Conservation (phyloP, 1,140 invertebrate genomes). For the Littorina saxatilis region DNA sequence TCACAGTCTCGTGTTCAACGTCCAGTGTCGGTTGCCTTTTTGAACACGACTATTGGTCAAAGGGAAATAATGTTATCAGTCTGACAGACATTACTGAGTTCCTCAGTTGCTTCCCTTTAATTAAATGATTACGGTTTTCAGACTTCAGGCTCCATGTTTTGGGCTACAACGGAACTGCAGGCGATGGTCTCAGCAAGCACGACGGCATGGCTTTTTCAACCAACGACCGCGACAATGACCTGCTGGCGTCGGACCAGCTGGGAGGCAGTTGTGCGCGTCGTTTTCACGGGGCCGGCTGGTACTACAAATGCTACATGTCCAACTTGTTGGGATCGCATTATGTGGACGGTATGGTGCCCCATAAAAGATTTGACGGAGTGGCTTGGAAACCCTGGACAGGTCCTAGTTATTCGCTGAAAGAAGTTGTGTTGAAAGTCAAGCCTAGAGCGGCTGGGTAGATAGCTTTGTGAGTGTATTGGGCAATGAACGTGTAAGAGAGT, state of each 20-base stretch:
- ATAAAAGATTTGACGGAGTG: constrained; percentile 77
- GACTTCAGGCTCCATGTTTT: constrained; percentile 31
- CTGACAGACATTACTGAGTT: no score
- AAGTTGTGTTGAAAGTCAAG: constrained; percentile 76
- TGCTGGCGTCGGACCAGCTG: constrained; percentile 68
- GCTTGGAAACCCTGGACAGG: constrained; percentile 81
- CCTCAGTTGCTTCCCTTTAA: no score
- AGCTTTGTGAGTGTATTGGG: background rate
- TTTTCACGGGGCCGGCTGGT: constrained; percentile 80
- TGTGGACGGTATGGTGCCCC: constrained; percentile 65
- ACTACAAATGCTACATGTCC: constrained; percentile 81
- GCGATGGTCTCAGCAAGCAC: constrained; percentile 80
- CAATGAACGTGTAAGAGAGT: background rate
- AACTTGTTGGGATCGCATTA: constrained; percentile 81
- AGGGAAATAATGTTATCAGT: no score
- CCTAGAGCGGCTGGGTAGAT: constrained; percentile 49
- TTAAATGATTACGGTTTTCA: no score
- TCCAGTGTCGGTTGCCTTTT: no score
- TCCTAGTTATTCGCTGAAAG: constrained; percentile 76
- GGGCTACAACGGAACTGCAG: constrained; percentile 53
- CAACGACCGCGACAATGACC: constrained; percentile 79
- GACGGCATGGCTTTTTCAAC: constrained; percentile 80
- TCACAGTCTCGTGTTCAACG: no score
- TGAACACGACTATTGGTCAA: no score
- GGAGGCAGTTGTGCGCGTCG: constrained; percentile 70